These are phyloP conservation scores for Mamestra brassicae DNA, from an alignment of 2,888 invertebrate genomes.

Conservation along the genomic window DNA sequence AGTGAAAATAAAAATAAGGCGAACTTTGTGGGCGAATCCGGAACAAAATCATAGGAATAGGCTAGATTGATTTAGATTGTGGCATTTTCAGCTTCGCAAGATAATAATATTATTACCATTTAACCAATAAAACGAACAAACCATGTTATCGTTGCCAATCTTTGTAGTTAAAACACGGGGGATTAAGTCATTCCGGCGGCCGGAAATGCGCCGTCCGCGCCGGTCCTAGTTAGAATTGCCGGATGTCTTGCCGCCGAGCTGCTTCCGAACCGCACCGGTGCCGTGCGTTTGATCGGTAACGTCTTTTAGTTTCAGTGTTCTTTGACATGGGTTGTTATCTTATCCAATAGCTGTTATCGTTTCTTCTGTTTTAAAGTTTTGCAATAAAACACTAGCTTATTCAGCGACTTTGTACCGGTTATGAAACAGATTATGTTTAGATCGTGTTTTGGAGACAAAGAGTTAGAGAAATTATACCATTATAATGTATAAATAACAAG, in stretches of 20 bases:
- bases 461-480: no score
- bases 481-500: no score
- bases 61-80: neutral
- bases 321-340: neutral
- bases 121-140: constrained; percentile 40
- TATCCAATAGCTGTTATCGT: neutral
- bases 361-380: neutral
- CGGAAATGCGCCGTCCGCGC: constrained; percentile 74
- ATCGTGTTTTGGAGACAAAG: no score
- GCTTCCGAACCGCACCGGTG: constrained; percentile 70
- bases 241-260: constrained; percentile 77
- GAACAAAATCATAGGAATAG: no score
- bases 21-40: no score
- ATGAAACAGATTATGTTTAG: no score
- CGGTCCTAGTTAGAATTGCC: constrained; percentile 73
- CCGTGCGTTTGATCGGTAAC: constrained; percentile 45
- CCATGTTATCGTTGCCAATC: constrained; percentile 62
- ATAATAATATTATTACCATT: constrained; percentile 37
- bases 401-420: no score
- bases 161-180: constrained; percentile 68
- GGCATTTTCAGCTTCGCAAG: neutral
- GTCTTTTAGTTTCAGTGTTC: constrained; percentile 15
- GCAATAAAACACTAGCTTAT: neutral
- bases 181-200: constrained; percentile 69
- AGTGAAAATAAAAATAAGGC: no score